These are phyloP conservation scores for Lithophane leautieri DNA, from an alignment of 2,888 invertebrate genomes.

Conservation along the genomic window DNA sequence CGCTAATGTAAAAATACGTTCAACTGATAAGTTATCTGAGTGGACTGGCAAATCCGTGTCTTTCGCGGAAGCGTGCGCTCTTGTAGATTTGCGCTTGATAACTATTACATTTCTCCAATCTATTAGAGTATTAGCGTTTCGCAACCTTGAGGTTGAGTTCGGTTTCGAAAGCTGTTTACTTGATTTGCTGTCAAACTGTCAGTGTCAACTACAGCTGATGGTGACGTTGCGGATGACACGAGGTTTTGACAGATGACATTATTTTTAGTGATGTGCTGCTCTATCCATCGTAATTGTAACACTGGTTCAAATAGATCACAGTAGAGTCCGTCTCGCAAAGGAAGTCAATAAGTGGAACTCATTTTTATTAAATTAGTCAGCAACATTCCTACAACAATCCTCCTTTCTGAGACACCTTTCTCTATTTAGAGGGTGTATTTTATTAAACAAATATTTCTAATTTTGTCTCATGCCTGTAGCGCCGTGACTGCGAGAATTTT, in stretches of 20 bases:
- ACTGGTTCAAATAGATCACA: neutral
- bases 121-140: constrained; percentile 63
- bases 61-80: constrained; percentile 69
- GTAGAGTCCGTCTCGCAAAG: neutral
- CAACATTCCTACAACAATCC: neutral
- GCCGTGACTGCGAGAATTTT: neutral
- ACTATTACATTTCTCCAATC: constrained; percentile 84
- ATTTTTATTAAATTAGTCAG: neutral
- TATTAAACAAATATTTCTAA: neutral
- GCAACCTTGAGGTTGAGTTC: constrained; percentile 73
- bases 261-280: constrained; percentile 16
- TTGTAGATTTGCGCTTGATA: constrained; percentile 74
- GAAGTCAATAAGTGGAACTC: neutral
- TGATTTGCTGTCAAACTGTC: constrained; percentile 10
- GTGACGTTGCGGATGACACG: constrained; percentile 57
- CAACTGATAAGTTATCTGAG: constrained; percentile 70
- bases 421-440: too few relatives aligned
- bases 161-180: constrained; percentile 75
- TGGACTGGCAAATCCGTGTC: constrained; percentile 28
- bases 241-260: constrained; percentile 71
- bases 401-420: too few relatives aligned
- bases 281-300: too few relatives aligned
- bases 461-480: neutral
- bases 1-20: constrained; percentile 24
- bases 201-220: constrained; percentile 70